A percentile compares a stretch with the other conserved stretches of the same genome.
These are phyloP conservation scores for Pseudanteris insignis DNA, from an alignment of 2,888 invertebrate species.

Conservation along the genomic window DNA sequence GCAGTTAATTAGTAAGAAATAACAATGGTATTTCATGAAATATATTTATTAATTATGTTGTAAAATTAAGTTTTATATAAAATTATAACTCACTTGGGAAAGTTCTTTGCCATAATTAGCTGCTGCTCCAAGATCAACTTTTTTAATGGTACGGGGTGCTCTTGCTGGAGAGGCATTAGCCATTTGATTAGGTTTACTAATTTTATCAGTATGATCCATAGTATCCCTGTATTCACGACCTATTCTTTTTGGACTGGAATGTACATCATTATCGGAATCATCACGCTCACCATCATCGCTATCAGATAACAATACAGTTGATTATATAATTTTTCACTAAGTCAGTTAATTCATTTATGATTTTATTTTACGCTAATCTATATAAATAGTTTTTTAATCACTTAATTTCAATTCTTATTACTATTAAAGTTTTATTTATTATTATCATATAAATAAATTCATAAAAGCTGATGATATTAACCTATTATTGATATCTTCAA, in stretches of 20 bases:
- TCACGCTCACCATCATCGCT: slow-evolving; percentile 74
- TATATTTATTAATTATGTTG: too few species aligned
- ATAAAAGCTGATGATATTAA: slow-evolving; percentile 35
- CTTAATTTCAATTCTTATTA: too few species aligned
- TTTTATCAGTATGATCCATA: slow-evolving; percentile 59
- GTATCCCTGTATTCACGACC: slow-evolving; percentile 69
- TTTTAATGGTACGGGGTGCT: slow-evolving; percentile 67
- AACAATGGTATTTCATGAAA: too few species aligned
- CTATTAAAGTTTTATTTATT: too few species aligned
- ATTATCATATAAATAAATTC: too few species aligned
- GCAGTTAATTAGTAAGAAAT: background rate
- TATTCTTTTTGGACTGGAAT: slow-evolving; percentile 62
- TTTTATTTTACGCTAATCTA: too few species aligned
- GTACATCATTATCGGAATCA: slow-evolving; percentile 75
- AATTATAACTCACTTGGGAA: slow-evolving; percentile 51
- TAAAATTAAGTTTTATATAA: too few species aligned
- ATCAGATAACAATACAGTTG: too few species aligned
- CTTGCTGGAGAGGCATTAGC: slow-evolving; percentile 63
- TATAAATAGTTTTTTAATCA: too few species aligned
- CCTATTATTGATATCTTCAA: slow-evolving; percentile 67
- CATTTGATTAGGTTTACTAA: slow-evolving; percentile 57
- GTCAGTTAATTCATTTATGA: too few species aligned
- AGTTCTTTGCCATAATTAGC: slow-evolving; percentile 73
- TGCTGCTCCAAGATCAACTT: slow-evolving; percentile 75
- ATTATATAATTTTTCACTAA: too few species aligned